These are phyloP conservation scores for Amblyteles armatorius DNA, from an alignment of 2,888 invertebrate species.

Conservation along the genomic window DNA sequence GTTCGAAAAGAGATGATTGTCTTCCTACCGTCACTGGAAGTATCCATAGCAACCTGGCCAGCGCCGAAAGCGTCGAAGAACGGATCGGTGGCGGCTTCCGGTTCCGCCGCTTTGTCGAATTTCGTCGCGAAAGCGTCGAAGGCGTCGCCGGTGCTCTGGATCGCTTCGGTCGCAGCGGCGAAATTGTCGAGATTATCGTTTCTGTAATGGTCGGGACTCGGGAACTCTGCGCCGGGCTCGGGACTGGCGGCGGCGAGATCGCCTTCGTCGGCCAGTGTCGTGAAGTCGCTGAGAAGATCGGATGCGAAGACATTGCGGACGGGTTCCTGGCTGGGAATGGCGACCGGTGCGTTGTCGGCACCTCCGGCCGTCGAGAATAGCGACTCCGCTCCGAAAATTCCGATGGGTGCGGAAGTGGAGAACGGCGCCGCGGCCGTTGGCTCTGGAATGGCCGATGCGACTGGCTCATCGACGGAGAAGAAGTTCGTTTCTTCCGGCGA, in stretches of 20 bases:
- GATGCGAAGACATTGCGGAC: conserved; percentile 68
- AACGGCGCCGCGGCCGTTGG: conserved; percentile 60
- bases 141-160: conserved; percentile 86
- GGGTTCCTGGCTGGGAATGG: conserved; percentile 43
- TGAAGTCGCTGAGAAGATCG: conserved; percentile 72
- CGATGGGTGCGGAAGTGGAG: conserved; percentile 54
- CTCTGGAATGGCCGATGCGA: conserved; percentile 50
- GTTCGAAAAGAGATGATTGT: not conserved
- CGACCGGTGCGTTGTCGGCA: conserved; percentile 37
- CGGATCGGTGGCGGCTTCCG: conserved; percentile 84
- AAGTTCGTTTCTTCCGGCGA: conserved; percentile 65
- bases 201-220: conserved; percentile 70
- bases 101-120: conserved; percentile 90
- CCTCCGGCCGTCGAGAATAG: conserved; percentile 64
- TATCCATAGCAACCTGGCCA: conserved; percentile 83
- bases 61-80: conserved; percentile 86
- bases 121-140: conserved; percentile 96
- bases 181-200: conserved; percentile 77
- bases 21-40: conserved; percentile 82
- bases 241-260: conserved; percentile 74
- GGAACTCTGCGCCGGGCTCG: conserved; percentile 77
- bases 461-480: conserved; percentile 72
- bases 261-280: conserved; percentile 46
- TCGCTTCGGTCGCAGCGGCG: conserved; percentile 76
- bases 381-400: conserved; percentile 66